Evolutionary conservation across 2,888 invertebrate genomes (phyloP).

Genomic region (Eudemis profundana): DNA sequence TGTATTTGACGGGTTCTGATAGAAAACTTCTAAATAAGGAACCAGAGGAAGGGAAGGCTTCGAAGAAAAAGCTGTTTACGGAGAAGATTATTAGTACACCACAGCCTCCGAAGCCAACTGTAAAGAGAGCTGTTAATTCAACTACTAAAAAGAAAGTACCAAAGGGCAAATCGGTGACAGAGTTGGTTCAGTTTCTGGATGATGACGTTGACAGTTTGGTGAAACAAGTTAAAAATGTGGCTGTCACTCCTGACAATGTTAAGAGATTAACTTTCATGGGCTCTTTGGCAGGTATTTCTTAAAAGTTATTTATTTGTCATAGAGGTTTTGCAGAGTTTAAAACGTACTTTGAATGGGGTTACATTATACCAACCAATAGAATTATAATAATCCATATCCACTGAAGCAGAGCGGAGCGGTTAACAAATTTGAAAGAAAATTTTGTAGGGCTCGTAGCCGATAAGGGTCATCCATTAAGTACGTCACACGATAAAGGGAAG

Average conservation of each 20-base stretch:
- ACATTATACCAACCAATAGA: too few relatives aligned
- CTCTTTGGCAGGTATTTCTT: conserved; percentile 81
- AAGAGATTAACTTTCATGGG: conserved; percentile 80
- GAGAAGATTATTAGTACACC: conserved; percentile 71
- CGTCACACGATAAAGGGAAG: too few relatives aligned
- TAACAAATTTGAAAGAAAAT: too few relatives aligned
- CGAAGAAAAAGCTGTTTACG: conserved; percentile 74
- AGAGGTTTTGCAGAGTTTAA: too few relatives aligned
- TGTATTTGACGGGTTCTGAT: conserved; percentile 72
- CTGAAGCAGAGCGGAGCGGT: too few relatives aligned
- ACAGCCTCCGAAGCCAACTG: conserved; percentile 59
- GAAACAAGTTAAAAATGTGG: conserved; percentile 60
- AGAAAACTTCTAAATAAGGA: conserved; percentile 59
- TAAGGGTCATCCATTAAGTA: too few relatives aligned
- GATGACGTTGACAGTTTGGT: conserved; percentile 57
- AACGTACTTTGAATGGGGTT: too few relatives aligned
- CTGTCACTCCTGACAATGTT: conserved; percentile 54
- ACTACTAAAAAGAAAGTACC: conserved; percentile 63
- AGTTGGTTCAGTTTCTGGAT: conserved; percentile 68
- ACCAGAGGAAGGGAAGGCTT: conserved; percentile 63
- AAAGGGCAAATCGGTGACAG: conserved; percentile 71
- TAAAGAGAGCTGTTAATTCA: conserved; percentile 60
- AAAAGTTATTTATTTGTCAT: conserved; percentile 9
- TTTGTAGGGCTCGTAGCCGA: too few relatives aligned
- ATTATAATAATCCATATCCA: too few relatives aligned